phyloP scores from a whole-genome alignment of 2,888 invertebrate species.

The Hypsopygia costalis region DNA sequence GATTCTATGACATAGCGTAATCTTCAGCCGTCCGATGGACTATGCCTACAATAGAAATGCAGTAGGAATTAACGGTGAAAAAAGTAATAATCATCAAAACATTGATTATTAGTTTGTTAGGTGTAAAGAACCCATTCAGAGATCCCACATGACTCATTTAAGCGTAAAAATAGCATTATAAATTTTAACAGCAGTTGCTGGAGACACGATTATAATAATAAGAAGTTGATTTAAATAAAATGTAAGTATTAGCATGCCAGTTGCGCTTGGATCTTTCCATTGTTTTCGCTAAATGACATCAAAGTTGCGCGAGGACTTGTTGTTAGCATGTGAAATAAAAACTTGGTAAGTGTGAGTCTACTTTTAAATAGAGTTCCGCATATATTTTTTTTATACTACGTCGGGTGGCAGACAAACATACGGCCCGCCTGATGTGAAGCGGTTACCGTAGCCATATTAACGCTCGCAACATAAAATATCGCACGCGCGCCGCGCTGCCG shows the following conservation, averaged over 20 bases:
- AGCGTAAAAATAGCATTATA: conserved; percentile 72
- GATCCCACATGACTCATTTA: conserved; percentile 68
- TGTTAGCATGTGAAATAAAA: conserved; percentile 66
- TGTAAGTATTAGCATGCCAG: conserved; percentile 65
- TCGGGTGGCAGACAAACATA: too few species aligned
- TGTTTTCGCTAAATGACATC: conserved; percentile 80
- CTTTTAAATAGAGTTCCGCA: neutral
- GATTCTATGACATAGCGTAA: too few species aligned
- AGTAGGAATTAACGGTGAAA: too few species aligned
- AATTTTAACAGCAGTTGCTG: conserved; percentile 66
- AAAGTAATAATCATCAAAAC: conserved; percentile 10
- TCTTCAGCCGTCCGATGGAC: too few species aligned
- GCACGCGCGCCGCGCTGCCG: too few species aligned
- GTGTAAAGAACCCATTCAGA: conserved; percentile 56
- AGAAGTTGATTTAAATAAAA: conserved; percentile 77
- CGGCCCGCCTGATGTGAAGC: too few species aligned
- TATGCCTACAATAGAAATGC: too few species aligned
- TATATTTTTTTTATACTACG: too few species aligned
- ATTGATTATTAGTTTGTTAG: conserved; percentile 22
- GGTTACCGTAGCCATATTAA: too few species aligned
- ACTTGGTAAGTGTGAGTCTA: conserved; percentile 3
- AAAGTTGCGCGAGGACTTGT: conserved; percentile 69
- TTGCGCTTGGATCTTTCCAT: conserved; percentile 64
- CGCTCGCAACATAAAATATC: too few species aligned
- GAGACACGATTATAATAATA: conserved; percentile 67